phyloP scores from a whole-genome alignment of 2,888 invertebrate species.

The Drosophila imparisetae region DNA sequence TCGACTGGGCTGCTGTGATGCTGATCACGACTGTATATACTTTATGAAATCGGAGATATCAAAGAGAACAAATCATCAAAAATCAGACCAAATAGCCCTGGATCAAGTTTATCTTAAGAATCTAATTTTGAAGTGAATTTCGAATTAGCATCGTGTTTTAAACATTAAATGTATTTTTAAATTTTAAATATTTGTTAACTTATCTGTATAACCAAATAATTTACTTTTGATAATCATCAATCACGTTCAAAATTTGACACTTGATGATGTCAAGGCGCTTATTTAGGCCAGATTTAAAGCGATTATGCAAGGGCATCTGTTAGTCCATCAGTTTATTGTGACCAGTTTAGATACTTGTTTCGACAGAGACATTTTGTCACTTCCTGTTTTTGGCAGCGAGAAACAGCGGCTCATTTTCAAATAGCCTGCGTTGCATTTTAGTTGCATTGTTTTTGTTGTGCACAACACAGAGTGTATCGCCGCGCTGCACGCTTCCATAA shows the following conservation, averaged over 20 bases:
- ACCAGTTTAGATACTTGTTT: constrained; percentile 28
- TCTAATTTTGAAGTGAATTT: neutral
- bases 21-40: neutral
- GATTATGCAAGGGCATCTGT: constrained; percentile 12
- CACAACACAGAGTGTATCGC: constrained; percentile 37
- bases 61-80: neutral
- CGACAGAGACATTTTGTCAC: constrained; percentile 58
- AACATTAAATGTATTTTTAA: neutral
- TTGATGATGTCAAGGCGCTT: neutral
- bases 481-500: constrained; percentile 67
- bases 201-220: neutral
- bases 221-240: neutral
- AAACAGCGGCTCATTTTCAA: constrained; percentile 36
- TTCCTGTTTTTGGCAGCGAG: constrained; percentile 51
- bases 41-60: neutral
- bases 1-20: neutral
- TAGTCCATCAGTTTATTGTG: neutral
- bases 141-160: neutral
- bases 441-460: constrained; percentile 69
- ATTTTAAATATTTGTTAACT: neutral
- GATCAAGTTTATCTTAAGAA: too few species aligned
- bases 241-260: neutral
- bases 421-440: constrained; percentile 62
- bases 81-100: neutral
- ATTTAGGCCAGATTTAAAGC: neutral